These are phyloP conservation scores for Pedicia rivosa DNA, from an alignment of 2,888 invertebrate species.

Conservation along the genomic window DNA sequence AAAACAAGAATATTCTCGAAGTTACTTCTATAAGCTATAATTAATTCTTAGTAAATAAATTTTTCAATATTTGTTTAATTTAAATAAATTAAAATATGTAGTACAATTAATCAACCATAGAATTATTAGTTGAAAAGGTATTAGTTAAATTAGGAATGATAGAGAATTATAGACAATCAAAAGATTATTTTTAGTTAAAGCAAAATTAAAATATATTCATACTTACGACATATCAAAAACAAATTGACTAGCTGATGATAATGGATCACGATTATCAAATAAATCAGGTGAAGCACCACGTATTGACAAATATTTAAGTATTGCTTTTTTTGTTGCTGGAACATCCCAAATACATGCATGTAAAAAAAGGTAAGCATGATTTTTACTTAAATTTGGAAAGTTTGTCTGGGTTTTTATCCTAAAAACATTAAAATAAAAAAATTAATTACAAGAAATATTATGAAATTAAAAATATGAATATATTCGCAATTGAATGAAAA, in stretches of 20 bases:
- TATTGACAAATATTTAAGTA: constrained; percentile 14
- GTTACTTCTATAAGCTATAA: too few species aligned
- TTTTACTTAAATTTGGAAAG: constrained; percentile 40
- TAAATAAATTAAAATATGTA: too few species aligned
- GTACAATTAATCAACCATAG: too few species aligned
- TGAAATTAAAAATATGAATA: neutral
- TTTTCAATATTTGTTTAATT: too few species aligned
- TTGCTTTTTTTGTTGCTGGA: constrained; percentile 31
- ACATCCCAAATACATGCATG: constrained; percentile 38
- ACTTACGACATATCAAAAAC: constrained; percentile 44
- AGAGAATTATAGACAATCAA: neutral
- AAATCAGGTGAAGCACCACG: constrained; percentile 40
- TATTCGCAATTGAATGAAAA: neutral
- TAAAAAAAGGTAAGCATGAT: constrained; percentile 44
- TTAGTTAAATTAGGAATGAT: too few species aligned
- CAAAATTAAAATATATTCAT: constrained; percentile 3
- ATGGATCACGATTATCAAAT: constrained; percentile 40
- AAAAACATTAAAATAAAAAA: constrained; percentile 18
- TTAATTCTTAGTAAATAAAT: too few species aligned
- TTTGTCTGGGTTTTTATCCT: constrained; percentile 45
- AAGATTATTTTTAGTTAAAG: neutral
- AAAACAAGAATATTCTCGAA: too few species aligned
- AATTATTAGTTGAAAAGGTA: too few species aligned
- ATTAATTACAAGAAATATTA: neutral
- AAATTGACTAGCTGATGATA: constrained; percentile 33